Percentiles rank a stretch among this genome's conserved stretches.
These are phyloP conservation scores for Siniperca obscura DNA, from an alignment of 2,797 vertebrate genomes.

Conservation along the genomic window DNA sequence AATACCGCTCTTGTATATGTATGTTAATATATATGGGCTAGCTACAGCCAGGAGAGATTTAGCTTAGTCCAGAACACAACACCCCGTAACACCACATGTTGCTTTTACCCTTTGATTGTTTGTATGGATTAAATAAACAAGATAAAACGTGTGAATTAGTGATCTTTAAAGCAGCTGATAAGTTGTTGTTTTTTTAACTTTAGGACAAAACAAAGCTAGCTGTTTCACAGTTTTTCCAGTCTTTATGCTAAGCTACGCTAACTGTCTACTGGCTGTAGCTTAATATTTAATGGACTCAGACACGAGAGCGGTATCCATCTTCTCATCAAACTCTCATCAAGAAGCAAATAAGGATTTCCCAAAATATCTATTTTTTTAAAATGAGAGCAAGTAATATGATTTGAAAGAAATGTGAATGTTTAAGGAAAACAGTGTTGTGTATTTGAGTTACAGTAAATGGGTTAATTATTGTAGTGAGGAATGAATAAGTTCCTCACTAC, in stretches of 20 bases:
- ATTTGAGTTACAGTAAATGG: neutral
- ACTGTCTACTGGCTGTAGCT: neutral
- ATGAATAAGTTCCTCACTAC: too few relatives aligned
- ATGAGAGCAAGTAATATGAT: neutral
- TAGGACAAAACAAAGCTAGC: neutral
- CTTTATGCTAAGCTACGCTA: neutral
- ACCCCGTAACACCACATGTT: neutral
- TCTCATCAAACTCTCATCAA: neutral
- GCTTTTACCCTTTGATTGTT: neutral
- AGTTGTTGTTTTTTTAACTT: neutral
- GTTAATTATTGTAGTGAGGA: neutral
- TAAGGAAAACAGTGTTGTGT: neutral
- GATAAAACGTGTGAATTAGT: neutral
- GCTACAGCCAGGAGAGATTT: neutral
- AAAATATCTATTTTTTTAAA: neutral
- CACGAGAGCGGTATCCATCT: neutral
- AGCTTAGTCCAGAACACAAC: neutral
- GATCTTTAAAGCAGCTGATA: neutral
- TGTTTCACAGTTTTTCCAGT: constrained; percentile 2
- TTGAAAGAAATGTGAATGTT: neutral
- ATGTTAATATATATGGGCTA: neutral
- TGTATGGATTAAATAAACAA: neutral
- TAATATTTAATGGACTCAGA: neutral
- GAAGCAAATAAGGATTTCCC: neutral
- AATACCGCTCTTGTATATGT: neutral